Evolutionary conservation across 2,797 vertebrate genomes (phyloP), one percentile per base, ranked within the genome.

Genomic region (Chiroxiphia lanceolata): DNA sequence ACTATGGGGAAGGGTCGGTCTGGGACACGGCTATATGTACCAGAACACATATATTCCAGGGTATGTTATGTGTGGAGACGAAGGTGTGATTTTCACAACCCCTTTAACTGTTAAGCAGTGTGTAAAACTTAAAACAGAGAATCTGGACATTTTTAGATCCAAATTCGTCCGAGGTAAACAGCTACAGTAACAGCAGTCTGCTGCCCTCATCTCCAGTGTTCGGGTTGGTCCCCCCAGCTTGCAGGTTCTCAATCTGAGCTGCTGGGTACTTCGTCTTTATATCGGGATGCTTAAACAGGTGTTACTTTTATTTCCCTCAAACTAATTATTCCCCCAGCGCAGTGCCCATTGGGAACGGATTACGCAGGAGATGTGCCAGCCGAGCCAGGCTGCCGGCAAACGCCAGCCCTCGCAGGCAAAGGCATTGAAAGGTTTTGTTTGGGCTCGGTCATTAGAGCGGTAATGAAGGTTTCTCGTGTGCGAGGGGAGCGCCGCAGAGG

Each of bases 241-340:
- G 45, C 47, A 56, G 72, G 47, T 44, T 87, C 61, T 79, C 63
- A 34, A 51, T 47, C 11, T 53, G 59, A 68, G 74, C 63, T 83
- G 81, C 47, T 56, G 50, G 74, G 48, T 48, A 71, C 94, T 51
- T 29, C n/a, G 18, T 50, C 36, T 53, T 80, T 70, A 18, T 14
- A 15, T 31, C 10, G 45, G 57, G 87, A 86, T 67, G 42, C 96
- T 90, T 96, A 91, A 95, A 96, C 89, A 97, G 97, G 96, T 97
- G 90, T 74, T 90, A 75, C 57, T 94, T 94, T 91, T 90, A 42
- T 95, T 97, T 79, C 3, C 56, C 31, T 34, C 20, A 26, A 33
- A 81, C 69, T 90, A 79, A 71, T 42, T 72, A 92, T 70, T 71
- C 74, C 67, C 50, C 10, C 54, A 31, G 40, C 76, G 11, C 14